Conservation (phyloP, 1,140 invertebrate species). For the Tribolium madens region DNA sequence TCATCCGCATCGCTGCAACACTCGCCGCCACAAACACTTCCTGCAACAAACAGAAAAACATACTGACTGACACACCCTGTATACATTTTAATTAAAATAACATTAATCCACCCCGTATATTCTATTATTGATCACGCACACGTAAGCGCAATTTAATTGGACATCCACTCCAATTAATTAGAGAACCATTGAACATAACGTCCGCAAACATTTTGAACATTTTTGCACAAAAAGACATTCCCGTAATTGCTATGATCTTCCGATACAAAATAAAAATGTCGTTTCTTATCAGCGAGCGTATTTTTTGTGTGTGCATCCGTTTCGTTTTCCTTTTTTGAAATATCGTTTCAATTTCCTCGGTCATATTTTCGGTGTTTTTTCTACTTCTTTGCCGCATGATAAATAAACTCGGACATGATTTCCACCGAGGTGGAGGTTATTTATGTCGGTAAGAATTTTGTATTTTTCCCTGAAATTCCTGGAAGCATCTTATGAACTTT, state of each 20-base stretch:
- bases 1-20: constrained; percentile 73
- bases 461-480: no score
- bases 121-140: neutral
- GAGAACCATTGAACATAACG: neutral
- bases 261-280: constrained; percentile 19
- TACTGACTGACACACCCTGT: no score
- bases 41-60: constrained; percentile 61
- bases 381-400: constrained; percentile 4
- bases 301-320: neutral
- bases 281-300: neutral
- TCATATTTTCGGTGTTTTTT: constrained; percentile 23
- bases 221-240: no score
- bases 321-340: constrained; percentile 22
- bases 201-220: neutral
- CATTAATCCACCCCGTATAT: neutral
- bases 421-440: neutral
- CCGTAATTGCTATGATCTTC: neutral
- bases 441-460: neutral
- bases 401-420: constrained; percentile 17
- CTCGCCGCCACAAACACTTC: constrained; percentile 70
- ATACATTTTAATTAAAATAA: neutral
- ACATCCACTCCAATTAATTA: constrained; percentile 27
- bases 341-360: constrained; percentile 35
- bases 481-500: no score
- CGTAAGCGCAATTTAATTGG: constrained; percentile 21